Base-by-base conservation (phyloP, 2,888 invertebrate species). In the Cristatella mucedo region DNA sequence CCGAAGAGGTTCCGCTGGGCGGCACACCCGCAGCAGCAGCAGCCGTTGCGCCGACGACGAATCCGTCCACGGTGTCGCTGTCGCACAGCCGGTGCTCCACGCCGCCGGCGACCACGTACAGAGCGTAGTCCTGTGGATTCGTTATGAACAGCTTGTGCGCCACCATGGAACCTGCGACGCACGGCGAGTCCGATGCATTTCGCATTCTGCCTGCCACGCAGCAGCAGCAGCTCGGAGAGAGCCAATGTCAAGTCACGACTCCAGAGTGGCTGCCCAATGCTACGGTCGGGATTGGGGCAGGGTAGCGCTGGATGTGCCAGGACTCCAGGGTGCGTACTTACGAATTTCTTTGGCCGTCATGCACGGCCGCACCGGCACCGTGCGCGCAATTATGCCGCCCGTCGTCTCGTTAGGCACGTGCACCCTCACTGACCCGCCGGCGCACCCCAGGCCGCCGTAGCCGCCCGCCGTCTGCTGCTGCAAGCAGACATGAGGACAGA, bases 131-230 rank as follows among this genome's bases (percentile, higher is more conserved):
- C 67, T 89, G 87, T 15, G 91, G 86, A 68, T 91, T 93, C 42
- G 89, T 89, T 51, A 93, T 85, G 57, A 82, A 77, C 42, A 87
- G 83, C 59, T 89, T 87, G 62, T 89, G 87, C 13, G 91, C 91
- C 41, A 93, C 81, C 57, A 87, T 84, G 38, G 56, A 53, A 53
- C 62, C 65, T 66, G 46, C 7, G 50, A 51, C 29, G 40, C 55
- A 46, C 43, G 33, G n/a, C 22, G 38, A 18, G 40, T 31, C 29
- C 16, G 7, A 37, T 13, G 13, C 18, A 19, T 29, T 38, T 5
- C 24, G n/a, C n/a, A n/a, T n/a, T n/a, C n/a, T n/a, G 20, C 22
- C 9, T 21, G 20, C 20, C 20, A 18, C 20, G 22, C 7, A 6
- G 34, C 7, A n/a, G n/a, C n/a, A n/a, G n/a, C n/a, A n/a, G n/a